A percentile compares a stretch with the other conserved stretches of the same genome.
phyloP scores from a whole-genome alignment of 2,797 vertebrate genomes.

The Trematomus bernacchii region DNA sequence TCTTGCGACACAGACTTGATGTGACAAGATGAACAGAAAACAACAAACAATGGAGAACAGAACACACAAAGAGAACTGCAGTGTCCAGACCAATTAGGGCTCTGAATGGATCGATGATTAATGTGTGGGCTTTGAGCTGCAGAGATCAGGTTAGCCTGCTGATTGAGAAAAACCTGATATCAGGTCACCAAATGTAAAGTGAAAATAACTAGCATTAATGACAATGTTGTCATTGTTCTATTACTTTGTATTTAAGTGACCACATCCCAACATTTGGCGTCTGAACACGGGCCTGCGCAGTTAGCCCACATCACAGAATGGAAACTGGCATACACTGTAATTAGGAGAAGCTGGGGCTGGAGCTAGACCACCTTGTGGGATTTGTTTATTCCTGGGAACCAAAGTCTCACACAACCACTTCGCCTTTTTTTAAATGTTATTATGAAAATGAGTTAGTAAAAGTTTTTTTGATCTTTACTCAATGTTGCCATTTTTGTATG shows the following conservation, averaged over 20 bases:
- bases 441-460: conserved; percentile 60
- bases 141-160: neutral
- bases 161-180: neutral
- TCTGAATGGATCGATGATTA: conserved; percentile 10
- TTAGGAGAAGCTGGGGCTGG: conserved; percentile 66
- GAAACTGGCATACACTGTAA: conserved; percentile 72
- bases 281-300: conserved; percentile 45
- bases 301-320: conserved; percentile 80
- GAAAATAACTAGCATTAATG: neutral
- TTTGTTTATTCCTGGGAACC: conserved; percentile 76
- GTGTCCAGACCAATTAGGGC: conserved; percentile 42
- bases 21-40: conserved; percentile 29
- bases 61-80: conserved; percentile 27
- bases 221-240: conserved; percentile 3
- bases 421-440: neutral
- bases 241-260: conserved; percentile 6
- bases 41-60: conserved; percentile 14
- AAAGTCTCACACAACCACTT: conserved; percentile 38
- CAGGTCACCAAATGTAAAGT: conserved; percentile 11
- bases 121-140: neutral
- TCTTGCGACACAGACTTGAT: conserved; percentile 33
- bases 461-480: conserved; percentile 48
- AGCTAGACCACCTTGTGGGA: conserved; percentile 71
- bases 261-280: conserved; percentile 55
- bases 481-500: conserved; percentile 39